These are phyloP conservation scores for Caradrina kadenii DNA, from an alignment of 2,888 invertebrate genomes.

Conservation along the genomic window DNA sequence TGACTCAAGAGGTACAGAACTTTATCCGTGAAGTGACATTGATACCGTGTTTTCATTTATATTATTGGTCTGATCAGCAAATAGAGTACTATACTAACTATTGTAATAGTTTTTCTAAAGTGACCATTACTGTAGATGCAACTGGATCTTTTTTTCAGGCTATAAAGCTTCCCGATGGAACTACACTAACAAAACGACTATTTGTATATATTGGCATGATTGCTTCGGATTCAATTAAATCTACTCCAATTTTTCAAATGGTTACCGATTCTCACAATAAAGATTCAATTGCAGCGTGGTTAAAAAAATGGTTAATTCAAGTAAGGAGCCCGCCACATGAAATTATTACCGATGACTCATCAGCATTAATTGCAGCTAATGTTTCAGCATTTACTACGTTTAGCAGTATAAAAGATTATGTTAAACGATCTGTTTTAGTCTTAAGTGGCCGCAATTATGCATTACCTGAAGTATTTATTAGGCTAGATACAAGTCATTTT, in stretches of 20 bases:
- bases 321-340: constrained; percentile 51
- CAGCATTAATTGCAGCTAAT: constrained; percentile 47
- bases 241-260: constrained; percentile 53
- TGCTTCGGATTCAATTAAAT: constrained; percentile 47
- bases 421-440: constrained; percentile 46
- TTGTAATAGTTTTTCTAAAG: constrained; percentile 47
- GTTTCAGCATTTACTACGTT: constrained; percentile 45
- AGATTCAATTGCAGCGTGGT: constrained; percentile 48
- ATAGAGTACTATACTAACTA: constrained; percentile 52
- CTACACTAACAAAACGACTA: constrained; percentile 50
- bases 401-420: constrained; percentile 48
- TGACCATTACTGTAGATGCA: constrained; percentile 53
- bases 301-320: constrained; percentile 50
- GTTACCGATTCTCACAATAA: constrained; percentile 53
- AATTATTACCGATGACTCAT: constrained; percentile 54
- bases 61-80: constrained; percentile 56
- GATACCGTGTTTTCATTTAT: constrained; percentile 52
- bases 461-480: constrained; percentile 47
- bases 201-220: constrained; percentile 53
- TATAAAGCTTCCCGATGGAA: constrained; percentile 50
- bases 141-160: constrained; percentile 52
- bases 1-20: constrained; percentile 46
- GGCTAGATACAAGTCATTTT: constrained; percentile 33
- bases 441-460: constrained; percentile 45
- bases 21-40: constrained; percentile 52